Conservation (phyloP, 2,888 invertebrate genomes). For the Orthosia gracilis region DNA sequence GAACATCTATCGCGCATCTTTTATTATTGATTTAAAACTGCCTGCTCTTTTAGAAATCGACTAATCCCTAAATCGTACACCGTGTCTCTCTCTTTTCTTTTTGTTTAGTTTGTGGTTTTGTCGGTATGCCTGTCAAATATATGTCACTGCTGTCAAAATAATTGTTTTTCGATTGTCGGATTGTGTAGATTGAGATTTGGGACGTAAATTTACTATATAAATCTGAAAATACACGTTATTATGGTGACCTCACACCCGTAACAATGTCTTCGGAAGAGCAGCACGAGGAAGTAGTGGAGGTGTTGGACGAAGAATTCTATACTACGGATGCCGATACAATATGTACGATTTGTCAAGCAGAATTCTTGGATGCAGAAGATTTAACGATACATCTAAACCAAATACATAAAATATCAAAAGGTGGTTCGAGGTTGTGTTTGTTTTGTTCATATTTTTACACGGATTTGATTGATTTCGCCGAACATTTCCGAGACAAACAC, state of each 20-base stretch:
- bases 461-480: constrained; percentile 72
- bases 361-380: constrained; percentile 83
- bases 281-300: constrained; percentile 37
- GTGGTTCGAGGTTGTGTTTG: constrained; percentile 67
- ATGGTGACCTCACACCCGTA: constrained; percentile 8
- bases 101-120: not conserved
- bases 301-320: constrained; percentile 39
- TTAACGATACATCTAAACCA: constrained; percentile 77
- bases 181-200: not conserved
- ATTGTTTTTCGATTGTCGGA: not conserved
- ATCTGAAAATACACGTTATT: constrained; percentile 1
- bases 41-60: constrained; percentile 2
- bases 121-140: not conserved
- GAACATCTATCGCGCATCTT: no score
- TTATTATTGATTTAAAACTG: no score
- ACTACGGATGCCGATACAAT: constrained; percentile 51
- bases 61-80: not conserved
- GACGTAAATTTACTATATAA: not conserved
- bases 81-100: not conserved
- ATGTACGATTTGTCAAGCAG: constrained; percentile 61
- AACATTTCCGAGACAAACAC: constrained; percentile 79
- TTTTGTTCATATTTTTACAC: constrained; percentile 73
- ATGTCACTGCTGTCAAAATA: constrained; percentile 23
- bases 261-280: constrained; percentile 55
- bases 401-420: constrained; percentile 69